phyloP scores from a whole-genome alignment of 1,140 invertebrate genomes.

The Zophobas morio region DNA sequence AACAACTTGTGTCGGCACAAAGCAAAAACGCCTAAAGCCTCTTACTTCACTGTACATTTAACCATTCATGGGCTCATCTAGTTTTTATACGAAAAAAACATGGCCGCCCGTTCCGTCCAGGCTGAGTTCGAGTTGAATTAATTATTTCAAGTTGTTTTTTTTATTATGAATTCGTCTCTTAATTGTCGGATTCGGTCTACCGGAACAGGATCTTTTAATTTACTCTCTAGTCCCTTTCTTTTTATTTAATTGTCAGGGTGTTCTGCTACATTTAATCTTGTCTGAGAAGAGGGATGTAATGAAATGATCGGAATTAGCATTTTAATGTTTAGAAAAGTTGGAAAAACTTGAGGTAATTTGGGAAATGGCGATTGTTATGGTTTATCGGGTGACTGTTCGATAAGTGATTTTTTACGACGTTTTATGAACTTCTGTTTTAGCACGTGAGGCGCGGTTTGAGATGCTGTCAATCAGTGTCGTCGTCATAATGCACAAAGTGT shows the following conservation, averaged over 20 bases:
- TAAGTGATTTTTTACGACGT: too few species aligned
- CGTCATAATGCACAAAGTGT: too few species aligned
- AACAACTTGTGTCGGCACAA: conserved; percentile 2
- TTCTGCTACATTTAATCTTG: conserved; percentile 2
- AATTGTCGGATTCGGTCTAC: conserved; percentile 8
- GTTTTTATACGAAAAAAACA: background rate
- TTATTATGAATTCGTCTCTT: conserved; percentile 12
- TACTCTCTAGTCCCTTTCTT: background rate
- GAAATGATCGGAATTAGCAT: background rate
- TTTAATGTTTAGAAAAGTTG: background rate
- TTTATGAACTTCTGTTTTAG: too few species aligned
- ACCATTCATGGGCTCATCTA: conserved; percentile 7
- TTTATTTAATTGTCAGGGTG: conserved; percentile 10
- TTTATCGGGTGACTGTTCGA: too few species aligned
- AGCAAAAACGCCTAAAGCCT: conserved; percentile 7
- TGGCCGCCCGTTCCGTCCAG: background rate
- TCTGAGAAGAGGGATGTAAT: background rate
- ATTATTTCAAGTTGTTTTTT: conserved; percentile 8
- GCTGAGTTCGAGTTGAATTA: background rate
- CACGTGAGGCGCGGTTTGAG: too few species aligned
- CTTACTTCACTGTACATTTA: background rate
- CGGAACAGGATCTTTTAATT: conserved; percentile 12
- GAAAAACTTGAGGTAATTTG: too few species aligned
- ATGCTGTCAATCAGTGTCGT: too few species aligned
- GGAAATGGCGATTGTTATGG: too few species aligned